Evolutionary conservation across 2,888 invertebrate species (phyloP), one percentile per base, ranked within the genome.

Genomic region (Euproctis similis): DNA sequence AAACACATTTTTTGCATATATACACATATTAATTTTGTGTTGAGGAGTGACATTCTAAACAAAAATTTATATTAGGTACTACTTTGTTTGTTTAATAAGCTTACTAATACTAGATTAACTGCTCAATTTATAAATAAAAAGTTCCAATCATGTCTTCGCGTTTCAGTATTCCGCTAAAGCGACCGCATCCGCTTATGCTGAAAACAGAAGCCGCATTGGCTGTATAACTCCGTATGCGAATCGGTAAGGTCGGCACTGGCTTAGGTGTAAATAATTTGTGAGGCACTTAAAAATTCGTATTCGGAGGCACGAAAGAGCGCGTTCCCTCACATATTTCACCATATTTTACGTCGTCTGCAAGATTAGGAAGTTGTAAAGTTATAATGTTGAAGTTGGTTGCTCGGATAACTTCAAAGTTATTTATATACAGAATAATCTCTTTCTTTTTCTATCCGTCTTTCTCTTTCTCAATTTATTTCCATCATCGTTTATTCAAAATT

Each of bases 231-330:
- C 25, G 26, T 40, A 34, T 45, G 38, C 24, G 36, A 36, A 30
- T 38, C 31, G 8, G 38, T 49, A 40, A 53, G 46, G 46, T 53
- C 39, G 45, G 39, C 37, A 42, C 53, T 37, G 42, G 41, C 50
- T 53, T 32, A 45, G 45, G 53, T 50, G 51, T 52, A 50, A 53
- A 52, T 52, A 45, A 52, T 52, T 50, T 50, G 53, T 50, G 42
- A 31, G 41, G 39, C 50, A 49, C 47, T 53, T 53, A 46, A 53
- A 47, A 53, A 50, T 38, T 52, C 46, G 41, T 36, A 42, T 47
- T 47, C 32, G 23, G 26, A 38, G 34, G 36, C 32, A 36, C 26
- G 36, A 36, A 41, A 45, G 53, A 50, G 35, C 38, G 27, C n/a
- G n/a, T n/a, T n/a, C n/a, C n/a, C n/a, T n/a, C n/a, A n/a, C n/a